Conservation (phyloP, 2,888 invertebrate species). For the Dasysyrphus tricinctus region DNA sequence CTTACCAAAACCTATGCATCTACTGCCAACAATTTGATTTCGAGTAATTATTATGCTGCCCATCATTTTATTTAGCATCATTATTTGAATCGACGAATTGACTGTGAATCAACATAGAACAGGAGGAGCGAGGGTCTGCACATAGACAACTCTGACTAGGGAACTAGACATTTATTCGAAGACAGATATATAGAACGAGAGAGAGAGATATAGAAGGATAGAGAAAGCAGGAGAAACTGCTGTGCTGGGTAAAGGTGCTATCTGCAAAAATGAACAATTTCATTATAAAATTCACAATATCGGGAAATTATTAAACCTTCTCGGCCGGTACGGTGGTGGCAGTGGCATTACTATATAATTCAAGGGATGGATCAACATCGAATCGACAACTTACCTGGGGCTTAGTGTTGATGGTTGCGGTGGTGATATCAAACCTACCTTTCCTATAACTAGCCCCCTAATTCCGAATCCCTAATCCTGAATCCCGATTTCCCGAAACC, state of each 20-base stretch:
- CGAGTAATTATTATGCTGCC: background rate
- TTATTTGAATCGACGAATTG: background rate
- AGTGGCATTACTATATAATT: conserved; percentile 60
- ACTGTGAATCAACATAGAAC: background rate
- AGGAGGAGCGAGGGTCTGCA: background rate
- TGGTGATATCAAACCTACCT: conserved; percentile 1
- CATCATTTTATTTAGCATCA: background rate
- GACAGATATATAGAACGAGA: too few species aligned
- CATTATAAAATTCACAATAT: conserved; percentile 56
- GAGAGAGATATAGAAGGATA: background rate
- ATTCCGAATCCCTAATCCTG: conserved; percentile 18
- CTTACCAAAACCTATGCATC: conserved; percentile 5
- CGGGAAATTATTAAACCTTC: conserved; percentile 62
- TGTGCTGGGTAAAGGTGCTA: background rate
- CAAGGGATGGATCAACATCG: conserved; percentile 27
- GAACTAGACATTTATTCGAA: background rate
- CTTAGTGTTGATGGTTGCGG: conserved; percentile 3
- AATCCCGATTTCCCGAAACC: conserved; percentile 1
- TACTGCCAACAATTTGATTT: conserved; percentile 47
- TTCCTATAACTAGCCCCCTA: conserved; percentile 5
- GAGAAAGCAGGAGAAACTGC: background rate
- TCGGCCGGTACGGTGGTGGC: background rate
- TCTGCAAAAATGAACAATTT: conserved; percentile 30
- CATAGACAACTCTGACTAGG: conserved; percentile 1
- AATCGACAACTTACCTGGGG: conserved; percentile 19